A percentile compares a stretch with the other conserved stretches of the same genome.
phyloP scores from a whole-genome alignment of 2,888 invertebrate species.

The Lasiommata megera region DNA sequence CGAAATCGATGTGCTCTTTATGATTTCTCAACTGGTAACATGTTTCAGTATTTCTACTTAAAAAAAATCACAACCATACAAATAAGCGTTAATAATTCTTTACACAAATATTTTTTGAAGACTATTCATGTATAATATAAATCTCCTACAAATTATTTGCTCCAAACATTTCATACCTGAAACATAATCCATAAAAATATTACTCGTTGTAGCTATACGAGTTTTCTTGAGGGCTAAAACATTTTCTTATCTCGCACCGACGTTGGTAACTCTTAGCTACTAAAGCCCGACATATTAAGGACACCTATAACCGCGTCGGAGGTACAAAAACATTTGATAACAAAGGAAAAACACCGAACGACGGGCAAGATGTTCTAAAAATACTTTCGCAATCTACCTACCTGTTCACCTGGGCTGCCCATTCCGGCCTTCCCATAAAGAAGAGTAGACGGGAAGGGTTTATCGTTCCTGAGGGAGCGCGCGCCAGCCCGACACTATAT shows the following conservation, averaged over 20 bases:
- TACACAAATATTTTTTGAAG: too few species aligned
- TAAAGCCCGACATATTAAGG: constrained; percentile 46
- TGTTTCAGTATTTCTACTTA: too few species aligned
- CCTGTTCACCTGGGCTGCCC: constrained; percentile 79
- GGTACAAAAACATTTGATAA: constrained; percentile 70
- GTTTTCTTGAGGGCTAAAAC: constrained; percentile 26
- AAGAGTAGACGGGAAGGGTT: constrained; percentile 80
- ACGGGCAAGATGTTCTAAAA: constrained; percentile 79
- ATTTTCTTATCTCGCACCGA: constrained; percentile 34
- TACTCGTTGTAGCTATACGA: constrained; percentile 7
- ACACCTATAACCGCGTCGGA: constrained; percentile 55
- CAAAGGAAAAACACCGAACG: constrained; percentile 77
- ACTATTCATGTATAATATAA: too few species aligned
- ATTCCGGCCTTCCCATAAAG: constrained; percentile 79
- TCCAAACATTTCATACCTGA: background rate
- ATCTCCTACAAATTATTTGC: too few species aligned
- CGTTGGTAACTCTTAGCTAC: constrained; percentile 29
- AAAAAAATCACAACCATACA: too few species aligned
- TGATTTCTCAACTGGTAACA: too few species aligned
- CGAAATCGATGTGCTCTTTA: too few species aligned
- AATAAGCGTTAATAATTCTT: too few species aligned
- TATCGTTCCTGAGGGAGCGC: constrained; percentile 77
- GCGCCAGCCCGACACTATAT: constrained; percentile 77
- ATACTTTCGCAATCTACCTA: constrained; percentile 78
- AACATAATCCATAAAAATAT: background rate